Evolutionary conservation across 2,113 vertebrate genomes (phyloP).

Genomic region (Phrynocephalus versicolor): DNA sequence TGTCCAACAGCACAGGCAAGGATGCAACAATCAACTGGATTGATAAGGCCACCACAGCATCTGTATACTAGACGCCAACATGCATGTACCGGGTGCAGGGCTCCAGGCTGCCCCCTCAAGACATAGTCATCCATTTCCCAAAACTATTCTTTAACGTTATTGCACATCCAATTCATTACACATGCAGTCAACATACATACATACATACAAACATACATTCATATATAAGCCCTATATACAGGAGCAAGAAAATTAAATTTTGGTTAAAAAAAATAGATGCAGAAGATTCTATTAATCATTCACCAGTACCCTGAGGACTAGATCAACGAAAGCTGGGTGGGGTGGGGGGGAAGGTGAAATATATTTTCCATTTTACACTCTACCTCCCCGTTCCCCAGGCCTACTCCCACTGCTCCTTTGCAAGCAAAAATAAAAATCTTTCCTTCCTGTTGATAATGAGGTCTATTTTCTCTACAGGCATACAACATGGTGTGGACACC

Average conservation of each 20-base stretch:
- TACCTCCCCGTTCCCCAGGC: fast-evolving
- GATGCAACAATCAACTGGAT: background rate
- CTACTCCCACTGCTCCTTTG: fast-evolving
- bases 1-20: background rate
- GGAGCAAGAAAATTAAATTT: background rate
- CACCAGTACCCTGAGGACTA: slow-evolving; percentile 17
- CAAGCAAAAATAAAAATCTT: background rate
- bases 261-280: background rate
- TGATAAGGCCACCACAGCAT: background rate
- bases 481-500: background rate
- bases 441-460: background rate
- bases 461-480: fast-evolving
- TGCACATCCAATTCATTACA: background rate
- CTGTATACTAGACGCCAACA: background rate
- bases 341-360: background rate
- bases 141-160: background rate
- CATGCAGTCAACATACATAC: background rate
- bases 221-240: background rate
- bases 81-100: background rate
- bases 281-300: background rate
- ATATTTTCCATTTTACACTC: background rate
- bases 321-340: background rate
- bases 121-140: background rate
- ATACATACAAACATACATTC: background rate
- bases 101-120: background rate